Conservation (phyloP, 1,140 invertebrate species). For the Caerostris darwini region DNA sequence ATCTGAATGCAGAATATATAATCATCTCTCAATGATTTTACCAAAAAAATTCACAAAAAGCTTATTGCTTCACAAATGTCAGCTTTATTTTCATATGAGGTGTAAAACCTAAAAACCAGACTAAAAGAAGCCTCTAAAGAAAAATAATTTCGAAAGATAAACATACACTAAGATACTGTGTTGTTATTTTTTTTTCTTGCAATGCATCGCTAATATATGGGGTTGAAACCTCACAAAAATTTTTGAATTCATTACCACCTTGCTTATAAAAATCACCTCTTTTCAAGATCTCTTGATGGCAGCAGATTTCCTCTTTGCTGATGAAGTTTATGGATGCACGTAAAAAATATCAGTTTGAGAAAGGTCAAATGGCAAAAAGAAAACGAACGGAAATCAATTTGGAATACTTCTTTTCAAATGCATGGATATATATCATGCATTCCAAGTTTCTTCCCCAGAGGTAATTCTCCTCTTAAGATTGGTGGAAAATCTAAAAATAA, state of each 20-base stretch:
- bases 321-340: background rate
- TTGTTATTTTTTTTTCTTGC: too few species aligned
- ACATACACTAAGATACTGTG: background rate
- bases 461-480: background rate
- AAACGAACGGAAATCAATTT: background rate
- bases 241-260: background rate
- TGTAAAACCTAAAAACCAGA: too few species aligned
- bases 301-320: background rate
- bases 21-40: too few species aligned
- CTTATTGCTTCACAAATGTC: too few species aligned
- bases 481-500: background rate
- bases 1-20: too few species aligned
- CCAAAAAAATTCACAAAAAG: too few species aligned
- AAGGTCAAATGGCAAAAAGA: background rate
- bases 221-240: background rate
- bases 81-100: too few species aligned
- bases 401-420: background rate
- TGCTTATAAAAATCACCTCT: background rate
- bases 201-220: too few species aligned
- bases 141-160: background rate
- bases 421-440: background rate
- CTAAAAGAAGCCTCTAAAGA: too few species aligned
- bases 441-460: background rate
- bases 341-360: background rate
- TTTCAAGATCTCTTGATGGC: background rate